Evolutionary conservation across 2,888 invertebrate species (phyloP).

Genomic region (Blera fallax): DNA sequence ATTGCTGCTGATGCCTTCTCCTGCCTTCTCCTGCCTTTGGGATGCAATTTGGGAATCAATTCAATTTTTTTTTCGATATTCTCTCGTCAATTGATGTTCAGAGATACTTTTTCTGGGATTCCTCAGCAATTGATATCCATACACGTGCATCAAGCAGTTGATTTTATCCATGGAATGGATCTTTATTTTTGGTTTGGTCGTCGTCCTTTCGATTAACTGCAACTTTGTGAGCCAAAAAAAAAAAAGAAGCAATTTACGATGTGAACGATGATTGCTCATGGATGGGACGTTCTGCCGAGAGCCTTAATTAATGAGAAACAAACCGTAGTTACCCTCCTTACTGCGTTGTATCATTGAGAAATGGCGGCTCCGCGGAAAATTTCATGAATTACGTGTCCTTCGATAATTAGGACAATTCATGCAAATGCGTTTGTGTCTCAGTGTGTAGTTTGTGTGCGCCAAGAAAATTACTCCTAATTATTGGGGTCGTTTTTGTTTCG

Average conservation of each 20-base stretch:
- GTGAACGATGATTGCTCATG: slow-evolving; percentile 42
- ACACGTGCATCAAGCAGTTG: slow-evolving; percentile 35
- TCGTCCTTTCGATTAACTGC: slow-evolving; percentile 9
- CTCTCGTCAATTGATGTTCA: slow-evolving; percentile 48
- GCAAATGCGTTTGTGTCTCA: slow-evolving; percentile 23
- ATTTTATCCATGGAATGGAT: neutral
- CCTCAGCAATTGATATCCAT: slow-evolving; percentile 51
- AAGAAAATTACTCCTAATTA: slow-evolving; percentile 55
- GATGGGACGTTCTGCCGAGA: neutral
- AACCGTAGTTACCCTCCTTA: slow-evolving; percentile 1
- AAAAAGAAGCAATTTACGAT: neutral
- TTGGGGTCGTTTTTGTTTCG: slow-evolving; percentile 15
- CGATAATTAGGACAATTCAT: slow-evolving; percentile 58
- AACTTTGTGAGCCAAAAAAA: neutral
- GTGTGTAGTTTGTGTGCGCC: neutral
- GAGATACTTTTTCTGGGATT: slow-evolving; percentile 34
- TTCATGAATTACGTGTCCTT: slow-evolving; percentile 46
- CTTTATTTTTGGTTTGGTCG: neutral
- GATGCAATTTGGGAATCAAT: slow-evolving; percentile 63
- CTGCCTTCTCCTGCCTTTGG: neutral
- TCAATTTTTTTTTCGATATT: slow-evolving; percentile 11
- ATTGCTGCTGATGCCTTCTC: slow-evolving; percentile 23
- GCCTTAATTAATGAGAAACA: slow-evolving; percentile 39
- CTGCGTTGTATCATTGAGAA: neutral
- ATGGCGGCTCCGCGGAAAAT: slow-evolving; percentile 12